Conservation (phyloP, 1,140 invertebrate species). For the Hylaeus volcanicus region DNA sequence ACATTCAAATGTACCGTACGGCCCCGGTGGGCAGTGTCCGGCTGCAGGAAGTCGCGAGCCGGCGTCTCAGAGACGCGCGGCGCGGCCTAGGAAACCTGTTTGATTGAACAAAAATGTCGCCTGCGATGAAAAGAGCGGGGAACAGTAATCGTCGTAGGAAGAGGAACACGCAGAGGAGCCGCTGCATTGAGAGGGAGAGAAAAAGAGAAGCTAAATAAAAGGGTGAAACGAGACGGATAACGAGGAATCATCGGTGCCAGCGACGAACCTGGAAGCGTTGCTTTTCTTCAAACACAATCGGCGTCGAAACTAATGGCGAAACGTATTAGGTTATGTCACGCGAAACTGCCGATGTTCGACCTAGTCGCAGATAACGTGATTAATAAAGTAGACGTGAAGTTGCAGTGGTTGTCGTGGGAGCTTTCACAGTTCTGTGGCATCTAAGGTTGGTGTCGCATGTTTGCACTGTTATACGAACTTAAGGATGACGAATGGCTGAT, state of each 20-base stretch:
- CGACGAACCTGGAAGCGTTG: neutral
- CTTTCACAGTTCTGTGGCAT: too few relatives aligned
- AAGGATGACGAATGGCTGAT: too few relatives aligned
- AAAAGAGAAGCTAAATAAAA: neutral
- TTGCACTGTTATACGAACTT: too few relatives aligned
- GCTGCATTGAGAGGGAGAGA: neutral
- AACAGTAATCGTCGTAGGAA: constrained; percentile 29
- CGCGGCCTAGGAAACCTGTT: constrained; percentile 53
- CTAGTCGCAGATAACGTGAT: too few relatives aligned
- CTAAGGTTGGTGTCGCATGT: too few relatives aligned
- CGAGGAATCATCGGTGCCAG: constrained; percentile 1
- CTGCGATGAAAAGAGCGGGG: constrained; percentile 48
- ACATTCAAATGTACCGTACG: constrained; percentile 64
- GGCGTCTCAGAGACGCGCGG: constrained; percentile 34
- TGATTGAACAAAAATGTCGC: constrained; percentile 63
- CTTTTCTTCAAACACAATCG: neutral
- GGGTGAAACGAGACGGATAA: neutral
- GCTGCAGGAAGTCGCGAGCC: constrained; percentile 56
- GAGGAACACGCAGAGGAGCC: neutral
- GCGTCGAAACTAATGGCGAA: constrained; percentile 24
- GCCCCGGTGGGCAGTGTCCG: constrained; percentile 23
- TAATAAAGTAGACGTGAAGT: too few relatives aligned
- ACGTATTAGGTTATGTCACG: constrained; percentile 43
- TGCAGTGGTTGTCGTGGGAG: too few relatives aligned
- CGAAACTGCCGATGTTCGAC: too few relatives aligned